Evolutionary conservation across 1,140 invertebrate species (phyloP).

Genomic region (Phortica variegata): DNA sequence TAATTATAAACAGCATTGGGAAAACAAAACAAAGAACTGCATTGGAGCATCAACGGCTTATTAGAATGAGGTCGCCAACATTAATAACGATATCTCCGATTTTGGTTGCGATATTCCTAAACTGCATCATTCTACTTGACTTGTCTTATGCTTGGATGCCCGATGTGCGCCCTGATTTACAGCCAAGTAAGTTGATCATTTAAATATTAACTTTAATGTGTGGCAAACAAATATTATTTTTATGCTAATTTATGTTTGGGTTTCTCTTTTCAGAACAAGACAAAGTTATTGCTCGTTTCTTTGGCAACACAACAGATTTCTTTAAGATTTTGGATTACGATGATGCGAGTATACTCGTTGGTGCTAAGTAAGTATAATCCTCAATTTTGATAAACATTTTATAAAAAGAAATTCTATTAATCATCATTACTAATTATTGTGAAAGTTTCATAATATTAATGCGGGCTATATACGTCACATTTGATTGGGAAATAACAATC

Average conservation of each 20-base stretch:
- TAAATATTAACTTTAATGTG: neutral
- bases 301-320: conserved; percentile 57
- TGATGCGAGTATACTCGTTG: conserved; percentile 58
- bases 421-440: neutral
- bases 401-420: neutral
- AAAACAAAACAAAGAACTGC: conserved; percentile 4
- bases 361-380: conserved; percentile 54
- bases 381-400: neutral
- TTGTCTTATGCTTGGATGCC: conserved; percentile 46
- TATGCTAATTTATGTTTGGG: neutral
- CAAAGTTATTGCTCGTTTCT: conserved; percentile 46
- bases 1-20: conserved; percentile 21
- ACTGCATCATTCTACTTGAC: neutral
- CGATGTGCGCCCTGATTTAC: conserved; percentile 53
- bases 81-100: conserved; percentile 6
- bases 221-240: neutral
- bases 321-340: conserved; percentile 61
- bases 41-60: conserved; percentile 1
- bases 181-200: conserved; percentile 40
- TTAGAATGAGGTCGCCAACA: neutral
- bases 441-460: too few species aligned
- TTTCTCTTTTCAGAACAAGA: conserved; percentile 40
- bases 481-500: too few species aligned
- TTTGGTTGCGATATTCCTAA: conserved; percentile 3
- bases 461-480: too few species aligned